Percentiles rank a stretch among this genome's conserved stretches.
Conservation (phyloP, 1,140 invertebrate genomes). For the Platyura marginata region DNA sequence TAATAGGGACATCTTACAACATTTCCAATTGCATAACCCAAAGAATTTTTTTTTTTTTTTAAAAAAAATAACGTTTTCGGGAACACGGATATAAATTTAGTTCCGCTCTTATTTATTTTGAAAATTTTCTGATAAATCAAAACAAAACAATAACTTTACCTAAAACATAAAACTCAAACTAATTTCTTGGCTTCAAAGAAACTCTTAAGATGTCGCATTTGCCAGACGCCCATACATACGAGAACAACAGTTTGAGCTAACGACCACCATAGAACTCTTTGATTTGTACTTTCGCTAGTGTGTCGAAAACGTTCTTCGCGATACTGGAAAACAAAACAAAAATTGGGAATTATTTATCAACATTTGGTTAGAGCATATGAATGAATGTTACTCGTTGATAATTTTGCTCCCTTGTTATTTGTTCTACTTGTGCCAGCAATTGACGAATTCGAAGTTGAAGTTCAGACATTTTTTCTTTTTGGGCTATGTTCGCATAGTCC, state of each 20-base stretch:
- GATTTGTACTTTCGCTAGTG: conserved; percentile 96
- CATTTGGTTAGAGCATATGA: neutral
- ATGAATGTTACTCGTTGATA: conserved; percentile 96
- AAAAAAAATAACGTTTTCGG: too few relatives aligned
- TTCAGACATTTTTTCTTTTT: conserved; percentile 95
- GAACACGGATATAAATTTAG: too few relatives aligned
- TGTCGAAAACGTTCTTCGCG: conserved; percentile 94
- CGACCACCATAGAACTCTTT: conserved; percentile 96
- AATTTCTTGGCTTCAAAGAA: conserved; percentile 99
- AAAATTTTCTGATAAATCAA: too few relatives aligned
- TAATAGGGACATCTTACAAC: too few relatives aligned
- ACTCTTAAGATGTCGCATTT: conserved; percentile 96
- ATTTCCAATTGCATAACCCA: too few relatives aligned
- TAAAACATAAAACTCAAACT: conserved; percentile 73
- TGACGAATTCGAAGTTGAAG: conserved; percentile 89
- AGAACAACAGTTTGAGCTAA: conserved; percentile 81
- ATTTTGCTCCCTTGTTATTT: conserved; percentile 98
- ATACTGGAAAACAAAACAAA: conserved; percentile 46
- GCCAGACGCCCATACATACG: conserved; percentile 89
- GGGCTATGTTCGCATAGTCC: conserved; percentile 93
- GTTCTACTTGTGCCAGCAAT: conserved; percentile 93
- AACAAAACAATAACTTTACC: too few relatives aligned
- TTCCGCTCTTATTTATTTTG: too few relatives aligned
- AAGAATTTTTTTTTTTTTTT: too few relatives aligned
- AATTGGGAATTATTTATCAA: neutral